Evolutionary conservation across 1,140 invertebrate genomes (phyloP), one percentile per base, ranked within the genome.

Genomic region (Drosophila nigromelanica): DNA sequence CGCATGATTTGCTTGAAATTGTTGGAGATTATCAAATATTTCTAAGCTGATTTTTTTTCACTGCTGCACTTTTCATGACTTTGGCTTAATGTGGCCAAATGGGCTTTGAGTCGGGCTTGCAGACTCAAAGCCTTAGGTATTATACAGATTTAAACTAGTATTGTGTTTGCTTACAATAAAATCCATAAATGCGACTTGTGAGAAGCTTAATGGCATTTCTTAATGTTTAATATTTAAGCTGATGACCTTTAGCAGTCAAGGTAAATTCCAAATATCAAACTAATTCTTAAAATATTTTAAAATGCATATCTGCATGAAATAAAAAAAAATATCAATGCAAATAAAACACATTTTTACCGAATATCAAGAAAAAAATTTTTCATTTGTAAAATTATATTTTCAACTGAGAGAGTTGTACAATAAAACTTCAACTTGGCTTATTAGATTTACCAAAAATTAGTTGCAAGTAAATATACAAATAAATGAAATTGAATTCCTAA

Each of bases 1-100:
- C 47, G n/a, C 48, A 63, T 63, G 60, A 63, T 50, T 62, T 62
- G 59, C 60, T 51, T 62, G 21, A 73, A 72, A 72, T 67, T 67
- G 47, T 51, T 42, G 37, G 12, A 54, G 45, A 72, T 71, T 71
- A 56, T 43, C 45, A 51, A n/a, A 58, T 37, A 64, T 71, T 55
- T 63, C 56, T 35, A 14, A 12, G 21, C 6, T 69, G 12, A 12
- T 35, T 30, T 62, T 54, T 52, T 21, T 35, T 48, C 33, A 40
- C 27, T 27, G 60, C 40, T 63, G 51, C 68, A 56, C 55, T 64
- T 55, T 48, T 47, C 14, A 8, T 33, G 40, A 21, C 55, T 51
- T 30, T 27, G 45, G 12, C 21, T 10, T 60, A 51, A 67, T 68
- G 35, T 40, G 15, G 27, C 27, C 33, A 48, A 48, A 30, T 50